Evolutionary conservation across 1,140 invertebrate species (phyloP).

Genomic region (Drosophila elegans): DNA sequence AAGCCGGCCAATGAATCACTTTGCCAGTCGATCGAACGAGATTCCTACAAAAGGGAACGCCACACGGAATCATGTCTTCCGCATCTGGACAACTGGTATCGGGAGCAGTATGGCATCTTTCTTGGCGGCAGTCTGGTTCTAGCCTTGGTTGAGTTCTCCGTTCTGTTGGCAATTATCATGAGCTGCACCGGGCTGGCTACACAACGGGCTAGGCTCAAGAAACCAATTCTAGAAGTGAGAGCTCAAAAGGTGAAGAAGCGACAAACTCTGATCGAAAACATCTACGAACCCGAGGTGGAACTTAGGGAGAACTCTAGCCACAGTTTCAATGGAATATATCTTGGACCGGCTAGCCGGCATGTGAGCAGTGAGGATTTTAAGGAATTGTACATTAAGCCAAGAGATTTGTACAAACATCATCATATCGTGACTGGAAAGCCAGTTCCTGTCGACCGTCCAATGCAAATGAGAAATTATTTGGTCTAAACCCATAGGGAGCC

Average conservation of each 20-base stretch:
- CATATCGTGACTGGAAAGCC: conserved; percentile 68
- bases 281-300: conserved; percentile 76
- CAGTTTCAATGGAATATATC: conserved; percentile 20
- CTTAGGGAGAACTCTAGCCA: conserved; percentile 31
- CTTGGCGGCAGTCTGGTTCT: conserved; percentile 88
- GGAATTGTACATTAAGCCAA: conserved; percentile 72
- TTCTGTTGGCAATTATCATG: conserved; percentile 89
- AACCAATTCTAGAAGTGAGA: not conserved
- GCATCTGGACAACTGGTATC: conserved; percentile 91
- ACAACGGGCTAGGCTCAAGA: conserved; percentile 55
- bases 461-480: conserved; percentile 68
- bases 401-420: conserved; percentile 69
- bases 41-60: conserved; percentile 87
- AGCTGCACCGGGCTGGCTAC: conserved; percentile 87
- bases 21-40: conserved; percentile 89
- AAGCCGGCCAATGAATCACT: conserved; percentile 89
- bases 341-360: conserved; percentile 33
- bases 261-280: conserved; percentile 70
- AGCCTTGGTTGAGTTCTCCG: conserved; percentile 89
- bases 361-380: conserved; percentile 71
- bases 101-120: conserved; percentile 90
- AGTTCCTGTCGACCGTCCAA: conserved; percentile 61
- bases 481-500: conserved; percentile 42
- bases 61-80: conserved; percentile 89
- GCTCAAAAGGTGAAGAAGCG: conserved; percentile 41